Conservation (phyloP, 2,113 vertebrate genomes). For the Plecturocebus donacophilus region DNA sequence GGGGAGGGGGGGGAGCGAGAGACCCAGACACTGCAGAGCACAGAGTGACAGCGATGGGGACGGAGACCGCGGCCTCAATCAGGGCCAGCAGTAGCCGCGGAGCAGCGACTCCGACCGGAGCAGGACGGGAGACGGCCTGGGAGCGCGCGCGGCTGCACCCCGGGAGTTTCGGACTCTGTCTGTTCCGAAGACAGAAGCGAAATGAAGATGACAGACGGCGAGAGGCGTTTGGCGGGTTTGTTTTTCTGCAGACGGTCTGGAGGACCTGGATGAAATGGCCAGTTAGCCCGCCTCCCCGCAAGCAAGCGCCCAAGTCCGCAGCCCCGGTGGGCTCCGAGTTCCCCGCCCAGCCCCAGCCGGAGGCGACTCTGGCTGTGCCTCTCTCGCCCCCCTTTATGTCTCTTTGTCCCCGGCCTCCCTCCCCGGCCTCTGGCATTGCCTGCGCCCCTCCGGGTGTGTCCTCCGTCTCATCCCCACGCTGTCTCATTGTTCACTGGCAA, state of each 20-base stretch:
- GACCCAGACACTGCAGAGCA: background rate
- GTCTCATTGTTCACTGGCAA: background rate
- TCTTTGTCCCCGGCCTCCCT: background rate
- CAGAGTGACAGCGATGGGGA: background rate
- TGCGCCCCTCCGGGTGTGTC: background rate
- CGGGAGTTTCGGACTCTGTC: slow-evolving; percentile 58
- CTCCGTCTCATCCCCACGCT: background rate
- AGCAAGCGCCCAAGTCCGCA: background rate
- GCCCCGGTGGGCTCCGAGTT: background rate
- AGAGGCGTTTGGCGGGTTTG: background rate
- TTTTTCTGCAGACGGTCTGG: background rate
- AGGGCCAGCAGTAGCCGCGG: background rate
- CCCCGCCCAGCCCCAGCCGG: background rate
- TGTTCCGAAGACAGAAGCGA: slow-evolving; percentile 55
- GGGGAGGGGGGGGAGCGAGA: background rate
- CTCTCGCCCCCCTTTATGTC: rapidly evolving
- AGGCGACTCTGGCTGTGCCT: background rate
- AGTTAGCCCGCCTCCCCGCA: background rate
- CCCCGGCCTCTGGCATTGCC: background rate
- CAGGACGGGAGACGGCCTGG: background rate
- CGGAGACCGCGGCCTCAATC: background rate
- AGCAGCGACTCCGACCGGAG: background rate
- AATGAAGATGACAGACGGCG: background rate
- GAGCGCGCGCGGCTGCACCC: background rate
- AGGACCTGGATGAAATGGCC: slow-evolving; percentile 31